Conservation (phyloP, 1,140 invertebrate genomes). For the Achatina immaculata region DNA sequence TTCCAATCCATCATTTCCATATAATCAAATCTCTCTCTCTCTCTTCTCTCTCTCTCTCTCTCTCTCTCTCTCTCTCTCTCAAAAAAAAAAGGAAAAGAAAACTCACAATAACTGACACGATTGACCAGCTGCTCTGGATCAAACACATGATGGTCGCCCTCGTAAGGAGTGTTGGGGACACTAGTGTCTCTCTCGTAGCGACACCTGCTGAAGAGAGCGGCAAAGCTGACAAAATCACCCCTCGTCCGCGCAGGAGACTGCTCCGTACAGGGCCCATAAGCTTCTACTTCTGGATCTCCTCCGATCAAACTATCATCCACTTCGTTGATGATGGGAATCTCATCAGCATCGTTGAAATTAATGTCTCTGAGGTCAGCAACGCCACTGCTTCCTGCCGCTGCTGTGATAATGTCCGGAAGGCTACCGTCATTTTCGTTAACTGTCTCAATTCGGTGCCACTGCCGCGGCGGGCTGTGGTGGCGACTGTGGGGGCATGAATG, state of each 20-base stretch:
- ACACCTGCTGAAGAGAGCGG: background rate
- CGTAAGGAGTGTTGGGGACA: background rate
- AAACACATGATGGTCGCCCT: background rate
- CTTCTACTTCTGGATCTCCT: background rate
- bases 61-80: constrained; percentile 1
- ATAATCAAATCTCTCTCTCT: no score
- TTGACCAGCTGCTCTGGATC: constrained; percentile 7
- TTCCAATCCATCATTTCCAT: no score
- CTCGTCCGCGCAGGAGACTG: background rate
- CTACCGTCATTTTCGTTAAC: background rate
- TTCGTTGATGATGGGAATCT: background rate
- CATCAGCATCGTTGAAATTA: background rate
- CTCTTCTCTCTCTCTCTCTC: no score
- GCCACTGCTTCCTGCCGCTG: background rate
- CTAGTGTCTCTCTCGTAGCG: constrained; percentile 8
- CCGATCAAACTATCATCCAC: background rate
- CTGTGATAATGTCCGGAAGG: background rate
- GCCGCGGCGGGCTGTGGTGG: background rate
- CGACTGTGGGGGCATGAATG: background rate
- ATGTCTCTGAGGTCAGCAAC: background rate
- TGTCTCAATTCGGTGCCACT: background rate
- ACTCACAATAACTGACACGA: constrained; percentile 14
- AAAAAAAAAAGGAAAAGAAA: background rate
- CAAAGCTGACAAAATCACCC: background rate
- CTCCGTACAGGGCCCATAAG: background rate